These are phyloP conservation scores for Leptinotarsa peninsularis DNA, from an alignment of 2,888 invertebrate genomes.

Conservation along the genomic window DNA sequence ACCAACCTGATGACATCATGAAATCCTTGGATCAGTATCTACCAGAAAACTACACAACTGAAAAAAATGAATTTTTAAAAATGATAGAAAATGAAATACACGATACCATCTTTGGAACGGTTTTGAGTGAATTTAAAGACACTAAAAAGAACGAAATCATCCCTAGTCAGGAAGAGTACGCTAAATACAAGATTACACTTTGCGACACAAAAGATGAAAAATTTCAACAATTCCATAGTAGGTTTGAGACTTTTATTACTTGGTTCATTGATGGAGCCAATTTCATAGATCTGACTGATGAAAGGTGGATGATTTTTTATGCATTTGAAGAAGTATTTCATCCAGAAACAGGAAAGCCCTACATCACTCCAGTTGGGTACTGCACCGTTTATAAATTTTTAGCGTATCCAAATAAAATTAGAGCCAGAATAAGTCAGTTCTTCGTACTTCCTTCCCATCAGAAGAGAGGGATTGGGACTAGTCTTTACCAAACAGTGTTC, in stretches of 20 bases:
- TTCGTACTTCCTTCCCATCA: conserved; percentile 94
- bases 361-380: conserved; percentile 87
- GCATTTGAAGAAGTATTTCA: conserved; percentile 80
- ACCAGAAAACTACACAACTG: conserved; percentile 54
- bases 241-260: conserved; percentile 90
- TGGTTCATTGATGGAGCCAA: conserved; percentile 98
- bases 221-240: conserved; percentile 83
- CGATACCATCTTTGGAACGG: conserved; percentile 56
- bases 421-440: conserved; percentile 94
- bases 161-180: conserved; percentile 52
- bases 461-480: conserved; percentile 84
- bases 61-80: conserved; percentile 51
- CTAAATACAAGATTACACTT: conserved; percentile 82
- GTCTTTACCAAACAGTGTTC: conserved; percentile 70
- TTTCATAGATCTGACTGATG: conserved; percentile 92
- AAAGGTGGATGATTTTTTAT: conserved; percentile 89
- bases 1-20: conserved; percentile 56
- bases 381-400: conserved; percentile 95
- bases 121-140: conserved; percentile 51
- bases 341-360: conserved; percentile 68
- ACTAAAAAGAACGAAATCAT: conserved; percentile 42
- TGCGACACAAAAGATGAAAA: conserved; percentile 78
- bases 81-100: conserved; percentile 55
- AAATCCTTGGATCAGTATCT: conserved; percentile 58
- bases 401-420: conserved; percentile 86